A percentile compares a stretch with the other conserved stretches of the same genome.
phyloP scores from a whole-genome alignment of 2,113 vertebrate species.

The Marcusenius ussheri region DNA sequence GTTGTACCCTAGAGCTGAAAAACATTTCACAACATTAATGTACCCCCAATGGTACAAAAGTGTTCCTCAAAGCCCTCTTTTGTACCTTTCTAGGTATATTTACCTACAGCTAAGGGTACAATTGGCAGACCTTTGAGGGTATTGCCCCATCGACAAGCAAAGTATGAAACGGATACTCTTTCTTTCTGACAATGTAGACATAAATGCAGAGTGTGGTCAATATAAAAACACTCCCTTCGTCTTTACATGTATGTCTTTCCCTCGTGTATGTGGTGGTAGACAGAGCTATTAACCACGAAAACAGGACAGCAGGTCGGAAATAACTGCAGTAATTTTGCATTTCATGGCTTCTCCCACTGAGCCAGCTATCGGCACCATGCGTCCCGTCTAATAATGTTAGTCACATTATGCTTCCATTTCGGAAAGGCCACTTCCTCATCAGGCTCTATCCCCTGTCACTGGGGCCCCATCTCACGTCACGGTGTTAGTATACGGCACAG shows the following conservation, averaged over 20 bases:
- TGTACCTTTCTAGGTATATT: neutral
- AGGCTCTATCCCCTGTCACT: neutral
- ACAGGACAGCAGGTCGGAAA: neutral
- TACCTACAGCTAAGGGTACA: neutral
- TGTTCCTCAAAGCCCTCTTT: neutral
- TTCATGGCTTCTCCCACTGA: neutral
- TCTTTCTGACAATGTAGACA: neutral
- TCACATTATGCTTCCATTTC: neutral
- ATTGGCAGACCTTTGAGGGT: neutral
- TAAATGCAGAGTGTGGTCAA: neutral
- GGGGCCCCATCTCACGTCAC: neutral
- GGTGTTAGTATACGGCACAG: neutral
- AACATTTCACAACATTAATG: neutral
- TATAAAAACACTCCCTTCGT: neutral
- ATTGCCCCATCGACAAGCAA: neutral
- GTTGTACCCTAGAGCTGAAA: no score
- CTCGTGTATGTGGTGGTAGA: neutral
- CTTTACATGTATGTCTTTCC: neutral
- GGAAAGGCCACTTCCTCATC: neutral
- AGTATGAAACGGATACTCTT: neutral
- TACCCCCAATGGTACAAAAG: neutral
- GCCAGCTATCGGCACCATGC: neutral
- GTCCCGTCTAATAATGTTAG: neutral
- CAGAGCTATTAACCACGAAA: neutral
- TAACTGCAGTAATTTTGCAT: neutral